Evolutionary conservation across 2,888 invertebrate species (phyloP).

Genomic region (Heliothis peltigera): DNA sequence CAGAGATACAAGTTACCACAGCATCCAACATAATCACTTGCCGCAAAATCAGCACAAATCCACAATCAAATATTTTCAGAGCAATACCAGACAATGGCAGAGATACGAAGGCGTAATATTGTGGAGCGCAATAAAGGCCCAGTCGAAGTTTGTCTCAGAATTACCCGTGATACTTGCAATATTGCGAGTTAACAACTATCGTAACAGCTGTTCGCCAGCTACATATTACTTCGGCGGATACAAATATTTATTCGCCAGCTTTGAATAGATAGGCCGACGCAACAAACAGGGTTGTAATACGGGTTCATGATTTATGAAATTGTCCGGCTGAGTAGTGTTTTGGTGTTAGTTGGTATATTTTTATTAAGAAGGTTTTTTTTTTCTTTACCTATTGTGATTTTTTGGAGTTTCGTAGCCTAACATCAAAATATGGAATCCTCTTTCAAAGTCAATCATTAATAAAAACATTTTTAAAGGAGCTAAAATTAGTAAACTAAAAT

Average conservation of each 20-base stretch:
- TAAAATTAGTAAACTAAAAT: no score
- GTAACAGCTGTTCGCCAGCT: conserved; percentile 57
- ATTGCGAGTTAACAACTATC: conserved; percentile 62
- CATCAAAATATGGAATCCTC: no score
- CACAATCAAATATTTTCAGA: conserved; percentile 7
- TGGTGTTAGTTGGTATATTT: background rate
- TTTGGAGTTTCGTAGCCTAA: no score
- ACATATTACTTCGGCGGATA: conserved; percentile 42
- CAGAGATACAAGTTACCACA: no score
- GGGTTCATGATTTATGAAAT: conserved; percentile 35
- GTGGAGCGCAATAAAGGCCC: conserved; percentile 59
- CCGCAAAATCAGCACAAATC: background rate
- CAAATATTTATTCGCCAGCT: conserved; percentile 48
- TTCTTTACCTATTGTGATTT: background rate
- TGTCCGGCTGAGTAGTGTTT: background rate
- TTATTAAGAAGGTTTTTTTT: background rate
- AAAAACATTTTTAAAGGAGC: no score
- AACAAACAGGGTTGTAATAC: conserved; percentile 14
- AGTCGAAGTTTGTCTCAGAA: conserved; percentile 64
- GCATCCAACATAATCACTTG: conserved; percentile 1
- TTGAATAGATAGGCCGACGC: conserved; percentile 45
- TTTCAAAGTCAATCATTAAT: no score
- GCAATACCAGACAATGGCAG: conserved; percentile 19
- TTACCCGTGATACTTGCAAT: conserved; percentile 60
- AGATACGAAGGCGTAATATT: conserved; percentile 45